phyloP scores from a whole-genome alignment of 2,113 vertebrate species.

The Lophura nycthemera region DNA sequence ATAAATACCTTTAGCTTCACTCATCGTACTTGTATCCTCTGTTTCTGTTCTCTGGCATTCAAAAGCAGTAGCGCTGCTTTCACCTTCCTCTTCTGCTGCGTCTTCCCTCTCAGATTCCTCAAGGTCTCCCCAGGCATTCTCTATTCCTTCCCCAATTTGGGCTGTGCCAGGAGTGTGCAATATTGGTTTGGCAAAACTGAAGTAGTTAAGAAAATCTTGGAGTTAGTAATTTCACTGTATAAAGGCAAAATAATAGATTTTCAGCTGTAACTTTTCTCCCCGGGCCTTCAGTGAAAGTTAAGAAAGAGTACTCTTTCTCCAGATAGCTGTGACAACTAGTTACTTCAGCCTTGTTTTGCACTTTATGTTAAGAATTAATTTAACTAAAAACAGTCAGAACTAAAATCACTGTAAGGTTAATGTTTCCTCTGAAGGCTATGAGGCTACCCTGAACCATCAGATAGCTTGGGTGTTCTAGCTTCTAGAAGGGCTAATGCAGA shows the following conservation, averaged over 20 bases:
- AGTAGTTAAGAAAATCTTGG: constrained; percentile 76
- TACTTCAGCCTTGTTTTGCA: neutral
- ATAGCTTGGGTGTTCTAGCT: neutral
- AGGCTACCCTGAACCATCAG: neutral
- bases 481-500: rapidly evolving
- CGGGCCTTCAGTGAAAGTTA: neutral
- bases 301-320: neutral
- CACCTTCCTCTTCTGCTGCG: constrained; percentile 48
- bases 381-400: neutral
- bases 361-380: neutral
- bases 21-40: neutral
- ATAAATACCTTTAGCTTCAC: constrained; percentile 18
- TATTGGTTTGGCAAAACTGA: constrained; percentile 82
- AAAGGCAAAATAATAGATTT: neutral
- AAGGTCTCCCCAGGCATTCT: constrained; percentile 89
- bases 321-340: neutral
- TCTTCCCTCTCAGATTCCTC: constrained; percentile 84
- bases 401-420: rapidly evolving
- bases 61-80: constrained; percentile 50
- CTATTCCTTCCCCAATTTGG: constrained; percentile 88
- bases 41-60: constrained; percentile 58
- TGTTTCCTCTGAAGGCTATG: neutral
- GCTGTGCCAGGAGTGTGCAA: constrained; percentile 88
- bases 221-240: neutral
- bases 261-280: neutral